These are phyloP conservation scores for Trachymyrmex septentrionalis DNA, from an alignment of 1,140 invertebrate species.

Conservation along the genomic window DNA sequence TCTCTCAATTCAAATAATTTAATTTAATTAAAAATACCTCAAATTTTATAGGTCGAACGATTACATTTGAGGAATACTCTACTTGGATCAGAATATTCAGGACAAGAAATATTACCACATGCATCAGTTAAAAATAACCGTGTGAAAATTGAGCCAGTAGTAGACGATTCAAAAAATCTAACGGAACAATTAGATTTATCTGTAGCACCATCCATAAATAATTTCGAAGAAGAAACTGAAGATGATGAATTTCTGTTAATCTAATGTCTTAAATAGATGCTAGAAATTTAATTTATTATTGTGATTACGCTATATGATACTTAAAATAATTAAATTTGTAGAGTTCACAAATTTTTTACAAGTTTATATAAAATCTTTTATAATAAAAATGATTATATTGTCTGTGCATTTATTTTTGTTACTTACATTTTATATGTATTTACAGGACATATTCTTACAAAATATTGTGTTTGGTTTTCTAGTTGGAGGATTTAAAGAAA, in stretches of 20 bases:
- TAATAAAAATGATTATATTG: not conserved
- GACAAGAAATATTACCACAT: not conserved
- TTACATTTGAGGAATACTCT: conserved; percentile 78
- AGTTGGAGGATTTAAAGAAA: conserved; percentile 52
- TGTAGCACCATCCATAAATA: not conserved
- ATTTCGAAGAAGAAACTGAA: conserved; percentile 78
- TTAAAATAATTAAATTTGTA: conserved; percentile 1
- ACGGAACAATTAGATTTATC: conserved; percentile 61
- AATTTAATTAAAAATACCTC: not conserved
- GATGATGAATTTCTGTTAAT: conserved; percentile 61
- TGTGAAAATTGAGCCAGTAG: not conserved
- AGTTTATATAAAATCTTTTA: conserved; percentile 10
- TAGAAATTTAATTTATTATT: conserved; percentile 20
- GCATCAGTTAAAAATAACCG: not conserved
- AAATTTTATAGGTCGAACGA: conserved; percentile 79
- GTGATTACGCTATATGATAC: not conserved
- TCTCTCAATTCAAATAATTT: not conserved
- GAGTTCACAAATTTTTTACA: conserved; percentile 5
- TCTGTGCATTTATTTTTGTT: conserved; percentile 17
- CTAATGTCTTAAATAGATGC: not conserved
- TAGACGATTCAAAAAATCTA: not conserved
- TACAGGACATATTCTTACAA: conserved; percentile 24
- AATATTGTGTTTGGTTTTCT: conserved; percentile 13
- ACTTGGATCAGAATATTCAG: conserved; percentile 13
- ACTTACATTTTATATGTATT: conserved; percentile 39